A percentile compares a stretch with the other conserved stretches of the same genome.
These are phyloP conservation scores for Sinocyclocheilus rhinocerous DNA, from an alignment of 2,113 vertebrate genomes.

Conservation along the genomic window DNA sequence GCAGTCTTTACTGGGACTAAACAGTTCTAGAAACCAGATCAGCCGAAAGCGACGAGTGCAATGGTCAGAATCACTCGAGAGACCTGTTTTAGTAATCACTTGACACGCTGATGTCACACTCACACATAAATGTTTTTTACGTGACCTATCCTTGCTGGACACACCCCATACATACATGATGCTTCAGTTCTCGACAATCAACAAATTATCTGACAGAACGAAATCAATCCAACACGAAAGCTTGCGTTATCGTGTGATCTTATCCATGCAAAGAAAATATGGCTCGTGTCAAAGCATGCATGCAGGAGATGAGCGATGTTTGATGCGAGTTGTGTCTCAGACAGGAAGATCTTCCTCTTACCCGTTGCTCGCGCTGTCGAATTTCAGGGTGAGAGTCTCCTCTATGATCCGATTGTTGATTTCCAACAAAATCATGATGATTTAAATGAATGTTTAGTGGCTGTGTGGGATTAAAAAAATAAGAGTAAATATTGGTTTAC, in stretches of 20 bases:
- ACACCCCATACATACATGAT: conserved; percentile 17
- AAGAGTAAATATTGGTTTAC: neutral
- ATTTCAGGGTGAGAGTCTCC: conserved; percentile 92
- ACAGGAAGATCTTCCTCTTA: conserved; percentile 74
- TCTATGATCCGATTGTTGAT: conserved; percentile 98
- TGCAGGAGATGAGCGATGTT: conserved; percentile 55
- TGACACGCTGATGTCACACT: neutral
- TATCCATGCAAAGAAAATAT: neutral
- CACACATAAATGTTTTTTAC: neutral
- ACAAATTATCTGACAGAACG: neutral
- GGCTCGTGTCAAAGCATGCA: conserved; percentile 53
- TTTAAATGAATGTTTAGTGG: conserved; percentile 35
- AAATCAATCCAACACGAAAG: neutral
- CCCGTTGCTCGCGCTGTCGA: conserved; percentile 93
- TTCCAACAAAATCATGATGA: conserved; percentile 96
- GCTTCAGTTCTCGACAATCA: neutral
- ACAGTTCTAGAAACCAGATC: neutral
- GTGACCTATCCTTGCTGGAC: neutral
- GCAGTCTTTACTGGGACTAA: neutral
- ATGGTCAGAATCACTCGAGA: neutral
- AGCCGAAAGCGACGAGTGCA: neutral
- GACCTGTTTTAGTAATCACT: neutral
- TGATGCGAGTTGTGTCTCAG: conserved; percentile 54
- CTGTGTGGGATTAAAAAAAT: neutral
- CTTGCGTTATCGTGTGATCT: neutral